Evolutionary conservation across 2,113 vertebrate species (phyloP).

Genomic region (Prinia subflava): DNA sequence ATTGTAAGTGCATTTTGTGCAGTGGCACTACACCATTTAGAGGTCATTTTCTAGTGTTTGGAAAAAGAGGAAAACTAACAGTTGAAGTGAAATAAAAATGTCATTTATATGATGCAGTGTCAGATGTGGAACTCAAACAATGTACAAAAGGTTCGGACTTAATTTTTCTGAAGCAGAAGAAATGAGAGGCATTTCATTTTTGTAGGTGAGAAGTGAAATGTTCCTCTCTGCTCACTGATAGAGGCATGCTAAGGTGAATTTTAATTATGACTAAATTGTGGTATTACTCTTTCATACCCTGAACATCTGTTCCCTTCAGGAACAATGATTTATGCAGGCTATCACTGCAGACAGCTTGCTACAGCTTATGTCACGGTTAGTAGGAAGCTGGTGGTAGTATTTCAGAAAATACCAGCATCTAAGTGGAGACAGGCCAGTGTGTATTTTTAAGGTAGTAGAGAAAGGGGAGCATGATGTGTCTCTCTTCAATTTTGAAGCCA

Average conservation of each 20-base stretch:
- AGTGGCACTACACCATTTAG: not conserved
- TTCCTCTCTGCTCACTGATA: conserved; percentile 75
- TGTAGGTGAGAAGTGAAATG: conserved; percentile 71
- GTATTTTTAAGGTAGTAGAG: conserved; percentile 44
- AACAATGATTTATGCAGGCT: conserved; percentile 89
- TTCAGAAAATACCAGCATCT: conserved; percentile 74
- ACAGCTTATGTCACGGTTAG: conserved; percentile 84
- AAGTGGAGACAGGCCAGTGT: conserved; percentile 67
- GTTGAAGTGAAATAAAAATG: conserved; percentile 10
- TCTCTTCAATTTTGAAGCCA: conserved; percentile 67
- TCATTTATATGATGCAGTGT: not conserved
- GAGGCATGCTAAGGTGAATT: conserved; percentile 87
- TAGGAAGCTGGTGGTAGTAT: conserved; percentile 74
- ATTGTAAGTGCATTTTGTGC: not conserved
- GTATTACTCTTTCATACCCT: conserved; percentile 87
- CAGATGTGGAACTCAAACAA: not conserved
- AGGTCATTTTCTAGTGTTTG: conserved; percentile 22
- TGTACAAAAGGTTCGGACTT: not conserved
- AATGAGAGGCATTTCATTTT: conserved; percentile 64
- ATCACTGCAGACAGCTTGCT: conserved; percentile 89
- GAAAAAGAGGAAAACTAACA: conserved; percentile 6
- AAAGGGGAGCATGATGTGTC: conserved; percentile 33
- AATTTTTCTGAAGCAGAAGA: conserved; percentile 61
- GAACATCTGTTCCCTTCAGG: conserved; percentile 92
- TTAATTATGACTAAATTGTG: conserved; percentile 93